Conservation (phyloP, 1,140 invertebrate species). For the Theocolax elegans region DNA sequence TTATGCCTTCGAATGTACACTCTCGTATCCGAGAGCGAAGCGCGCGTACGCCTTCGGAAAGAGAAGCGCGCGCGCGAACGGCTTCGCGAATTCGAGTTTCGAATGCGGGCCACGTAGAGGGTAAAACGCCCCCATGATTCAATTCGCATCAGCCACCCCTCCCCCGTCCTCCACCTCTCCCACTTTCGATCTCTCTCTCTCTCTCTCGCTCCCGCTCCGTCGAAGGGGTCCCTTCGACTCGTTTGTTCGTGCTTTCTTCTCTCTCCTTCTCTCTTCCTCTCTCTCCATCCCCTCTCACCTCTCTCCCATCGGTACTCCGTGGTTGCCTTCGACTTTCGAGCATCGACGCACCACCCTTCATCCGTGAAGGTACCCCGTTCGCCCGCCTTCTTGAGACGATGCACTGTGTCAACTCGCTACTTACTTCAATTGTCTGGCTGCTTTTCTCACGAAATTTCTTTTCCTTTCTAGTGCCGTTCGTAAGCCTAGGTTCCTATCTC, state of each 20-base stretch:
- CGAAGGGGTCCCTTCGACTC: neutral
- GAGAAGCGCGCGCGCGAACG: slow-evolving; percentile 44
- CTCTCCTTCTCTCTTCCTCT: neutral
- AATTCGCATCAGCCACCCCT: slow-evolving; percentile 64
- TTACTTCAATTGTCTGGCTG: slow-evolving; percentile 41
- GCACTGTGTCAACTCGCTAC: slow-evolving; percentile 43
- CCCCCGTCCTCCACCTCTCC: slow-evolving; percentile 13
- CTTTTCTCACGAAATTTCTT: slow-evolving; percentile 26
- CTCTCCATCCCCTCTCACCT: neutral
- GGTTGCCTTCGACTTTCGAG: slow-evolving; percentile 19
- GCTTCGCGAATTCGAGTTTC: slow-evolving; percentile 53
- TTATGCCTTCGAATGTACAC: slow-evolving; percentile 22
- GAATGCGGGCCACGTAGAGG: slow-evolving; percentile 63
- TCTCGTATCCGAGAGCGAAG: slow-evolving; percentile 24
- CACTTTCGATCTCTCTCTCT: neutral
- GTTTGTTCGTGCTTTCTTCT: neutral
- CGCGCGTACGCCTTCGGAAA: slow-evolving; percentile 37
- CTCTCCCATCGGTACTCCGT: neutral
- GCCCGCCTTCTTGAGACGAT: neutral
- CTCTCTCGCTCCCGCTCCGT: neutral
- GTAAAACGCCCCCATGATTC: slow-evolving; percentile 67
- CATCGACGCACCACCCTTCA: slow-evolving; percentile 27
- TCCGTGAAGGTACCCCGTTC: slow-evolving; percentile 1
- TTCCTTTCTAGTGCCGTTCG: no score
- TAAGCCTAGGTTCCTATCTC: no score